These are phyloP conservation scores for Agriopis marginaria DNA, from an alignment of 2,888 invertebrate genomes.

Conservation along the genomic window DNA sequence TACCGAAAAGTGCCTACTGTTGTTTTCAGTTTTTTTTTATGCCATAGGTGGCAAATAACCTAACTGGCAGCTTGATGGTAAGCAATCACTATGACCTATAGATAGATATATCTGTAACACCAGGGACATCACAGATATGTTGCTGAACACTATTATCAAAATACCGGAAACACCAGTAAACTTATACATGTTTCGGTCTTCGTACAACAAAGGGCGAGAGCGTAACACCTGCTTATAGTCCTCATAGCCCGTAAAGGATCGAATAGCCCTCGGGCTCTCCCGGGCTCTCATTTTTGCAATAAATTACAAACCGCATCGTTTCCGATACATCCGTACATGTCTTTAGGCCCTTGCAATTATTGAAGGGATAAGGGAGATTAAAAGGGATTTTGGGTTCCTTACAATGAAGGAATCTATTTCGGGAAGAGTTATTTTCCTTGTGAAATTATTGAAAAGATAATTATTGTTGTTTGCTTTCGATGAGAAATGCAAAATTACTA, in stretches of 20 bases:
- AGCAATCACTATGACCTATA: too few relatives aligned
- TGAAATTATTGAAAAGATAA: background rate
- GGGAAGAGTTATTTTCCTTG: slow-evolving; percentile 10
- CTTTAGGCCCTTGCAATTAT: slow-evolving; percentile 58
- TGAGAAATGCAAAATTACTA: background rate
- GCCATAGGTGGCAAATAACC: too few relatives aligned
- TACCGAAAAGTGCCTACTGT: too few relatives aligned
- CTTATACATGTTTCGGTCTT: slow-evolving; percentile 21
- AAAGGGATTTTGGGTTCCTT: slow-evolving; percentile 37
- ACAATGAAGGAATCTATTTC: slow-evolving; percentile 21
- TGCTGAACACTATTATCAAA: background rate
- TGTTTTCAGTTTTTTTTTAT: too few relatives aligned
- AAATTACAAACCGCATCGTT: slow-evolving; percentile 63
- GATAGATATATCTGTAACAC: too few relatives aligned
- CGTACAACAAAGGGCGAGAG: slow-evolving; percentile 15
- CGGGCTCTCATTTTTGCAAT: slow-evolving; percentile 58
- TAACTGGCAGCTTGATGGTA: too few relatives aligned
- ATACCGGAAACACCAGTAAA: slow-evolving; percentile 7
- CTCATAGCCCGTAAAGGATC: slow-evolving; percentile 27
- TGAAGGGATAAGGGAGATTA: slow-evolving; percentile 47
- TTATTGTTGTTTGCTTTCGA: too few relatives aligned
- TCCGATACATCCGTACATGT: slow-evolving; percentile 55
- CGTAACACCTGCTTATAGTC: slow-evolving; percentile 35
- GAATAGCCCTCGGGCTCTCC: slow-evolving; percentile 25
- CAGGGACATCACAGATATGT: too few relatives aligned